Evolutionary conservation across 2,888 invertebrate species (phyloP).

Genomic region (Saturnia pavonia): DNA sequence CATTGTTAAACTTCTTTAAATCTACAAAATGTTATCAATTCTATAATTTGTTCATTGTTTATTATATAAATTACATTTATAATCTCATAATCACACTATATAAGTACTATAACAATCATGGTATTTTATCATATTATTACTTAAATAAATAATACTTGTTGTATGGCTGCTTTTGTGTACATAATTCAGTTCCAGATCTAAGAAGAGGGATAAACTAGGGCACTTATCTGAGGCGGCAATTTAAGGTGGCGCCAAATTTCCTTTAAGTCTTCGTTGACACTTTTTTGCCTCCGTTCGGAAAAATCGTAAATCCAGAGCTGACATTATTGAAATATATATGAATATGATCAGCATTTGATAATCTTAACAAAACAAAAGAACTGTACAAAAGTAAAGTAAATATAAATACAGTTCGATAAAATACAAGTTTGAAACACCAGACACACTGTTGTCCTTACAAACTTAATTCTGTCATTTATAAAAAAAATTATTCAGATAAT

Average conservation of each 20-base stretch:
- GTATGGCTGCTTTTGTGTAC: not conserved
- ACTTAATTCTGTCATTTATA: not conserved
- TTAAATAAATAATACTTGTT: not conserved
- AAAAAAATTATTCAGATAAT: not conserved
- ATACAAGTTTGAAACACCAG: constrained; percentile 4
- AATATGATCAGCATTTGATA: no score
- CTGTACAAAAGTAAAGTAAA: not conserved
- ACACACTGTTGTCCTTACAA: constrained; percentile 7
- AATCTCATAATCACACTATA: not conserved
- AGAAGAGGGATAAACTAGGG: no score
- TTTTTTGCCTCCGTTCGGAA: no score
- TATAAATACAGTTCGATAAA: not conserved
- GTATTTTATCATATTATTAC: not conserved
- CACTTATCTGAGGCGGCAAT: no score
- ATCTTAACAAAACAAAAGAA: not conserved
- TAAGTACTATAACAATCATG: not conserved
- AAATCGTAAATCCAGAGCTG: no score
- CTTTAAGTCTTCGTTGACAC: no score
- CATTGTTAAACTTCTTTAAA: constrained; percentile 43
- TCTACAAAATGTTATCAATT: constrained; percentile 14
- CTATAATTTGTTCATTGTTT: not conserved
- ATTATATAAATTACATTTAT: not conserved
- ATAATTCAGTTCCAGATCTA: not conserved
- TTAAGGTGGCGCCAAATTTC: no score
- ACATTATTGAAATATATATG: no score